These are phyloP conservation scores for Thalassarche chlororhynchos DNA, from an alignment of 2,113 vertebrate genomes.

Conservation along the genomic window DNA sequence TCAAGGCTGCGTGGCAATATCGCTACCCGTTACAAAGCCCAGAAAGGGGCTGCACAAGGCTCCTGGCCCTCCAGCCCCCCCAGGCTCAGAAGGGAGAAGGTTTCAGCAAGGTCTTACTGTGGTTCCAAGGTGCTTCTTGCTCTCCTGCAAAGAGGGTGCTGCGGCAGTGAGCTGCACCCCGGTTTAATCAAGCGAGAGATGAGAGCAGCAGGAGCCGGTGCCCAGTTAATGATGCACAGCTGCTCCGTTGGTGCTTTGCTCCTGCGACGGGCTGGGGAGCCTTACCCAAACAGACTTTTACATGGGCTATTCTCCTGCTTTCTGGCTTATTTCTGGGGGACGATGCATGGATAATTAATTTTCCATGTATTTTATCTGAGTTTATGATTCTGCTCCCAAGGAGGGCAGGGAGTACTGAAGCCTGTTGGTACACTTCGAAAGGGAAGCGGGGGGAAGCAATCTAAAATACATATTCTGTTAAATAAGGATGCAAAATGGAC, in stretches of 20 bases:
- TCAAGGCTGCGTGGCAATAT: no score
- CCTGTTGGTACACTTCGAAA: background rate
- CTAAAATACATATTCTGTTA: background rate
- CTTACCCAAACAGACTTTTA: background rate
- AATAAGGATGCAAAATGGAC: background rate
- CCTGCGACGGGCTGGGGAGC: rapidly evolving
- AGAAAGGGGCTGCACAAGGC: rapidly evolving
- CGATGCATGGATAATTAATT: background rate
- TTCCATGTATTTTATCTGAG: background rate
- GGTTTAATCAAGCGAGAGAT: rapidly evolving
- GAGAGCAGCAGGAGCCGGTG: background rate
- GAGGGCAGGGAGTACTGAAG: background rate
- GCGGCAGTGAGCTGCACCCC: rapidly evolving
- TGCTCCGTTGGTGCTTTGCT: background rate
- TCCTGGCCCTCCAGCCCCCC: background rate
- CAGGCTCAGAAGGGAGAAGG: rapidly evolving
- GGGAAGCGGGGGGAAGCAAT: background rate
- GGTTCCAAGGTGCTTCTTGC: background rate
- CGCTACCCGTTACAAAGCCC: rapidly evolving
- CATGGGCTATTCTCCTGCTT: background rate
- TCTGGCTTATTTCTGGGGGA: background rate
- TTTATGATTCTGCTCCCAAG: background rate
- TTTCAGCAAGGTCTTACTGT: background rate
- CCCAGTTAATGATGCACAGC: rapidly evolving
- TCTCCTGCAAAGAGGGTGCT: background rate